Base-by-base conservation (phyloP, 2,888 invertebrate genomes). In the Sesia apiformis region DNA sequence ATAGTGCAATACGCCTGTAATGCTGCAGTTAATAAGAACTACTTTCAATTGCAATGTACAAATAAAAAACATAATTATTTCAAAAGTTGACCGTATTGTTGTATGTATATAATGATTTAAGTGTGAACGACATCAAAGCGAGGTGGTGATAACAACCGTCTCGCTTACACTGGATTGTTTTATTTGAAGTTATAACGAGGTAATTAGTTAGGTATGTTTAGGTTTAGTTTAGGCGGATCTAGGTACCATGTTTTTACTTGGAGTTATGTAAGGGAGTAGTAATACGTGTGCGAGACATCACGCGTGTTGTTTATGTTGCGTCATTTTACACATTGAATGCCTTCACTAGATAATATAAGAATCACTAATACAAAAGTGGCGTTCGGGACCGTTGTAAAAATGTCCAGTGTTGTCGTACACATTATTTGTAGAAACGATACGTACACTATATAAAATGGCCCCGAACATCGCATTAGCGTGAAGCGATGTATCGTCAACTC, bases 41-140 rank as follows among this genome's bases (percentile, higher is more conserved):
- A 56, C 58, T 57, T 58, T 60, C 57, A 55, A 60, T 58, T 59
- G 57, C 59, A 63, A 61, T 69, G 67, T 71, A 69, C 64, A 71
- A 68, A 66, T 62, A 57, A 58, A 58, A 58, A 61, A 54, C 56
- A 57, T 57, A 41, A 62, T 59, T 57, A 61, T 61, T 63, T 64
- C 60, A 62, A 66, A 65, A 65, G 64, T 67, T 68, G 61, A 70
- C 5, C 50, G 38, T 38, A 74, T 81, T 86, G 74, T 81, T 86
- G 76, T 87, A 79, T 88, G 88, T 87, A 88, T 87, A 88, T 88
- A 88, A 83, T 79, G 87, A 72, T 77, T 78, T 69, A 23, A 2
- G 23, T 23, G 23, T 23, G 23, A 23, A 23, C 23, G 23, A 23
- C 23, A 23, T 23, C 23, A 23, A 2, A 23, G 23, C 23, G 23